phyloP scores from a whole-genome alignment of 2,797 vertebrate species.

The Sebastes iracundus region DNA sequence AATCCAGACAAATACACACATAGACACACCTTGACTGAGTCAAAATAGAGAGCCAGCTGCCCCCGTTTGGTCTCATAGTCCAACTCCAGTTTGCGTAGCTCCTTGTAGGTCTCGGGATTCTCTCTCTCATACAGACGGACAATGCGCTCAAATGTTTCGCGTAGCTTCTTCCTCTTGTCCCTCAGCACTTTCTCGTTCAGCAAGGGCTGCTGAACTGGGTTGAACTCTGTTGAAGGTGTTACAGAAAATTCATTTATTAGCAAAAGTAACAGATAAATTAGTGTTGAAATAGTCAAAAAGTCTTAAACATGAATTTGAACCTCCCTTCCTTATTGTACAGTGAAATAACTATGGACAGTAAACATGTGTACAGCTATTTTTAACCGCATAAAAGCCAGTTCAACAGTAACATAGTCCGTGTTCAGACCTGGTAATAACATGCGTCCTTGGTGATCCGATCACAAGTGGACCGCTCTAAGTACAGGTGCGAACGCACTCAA shows the following conservation, averaged over 20 bases:
- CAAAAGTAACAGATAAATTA: background rate
- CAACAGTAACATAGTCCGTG: background rate
- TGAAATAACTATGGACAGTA: background rate
- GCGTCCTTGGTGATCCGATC: too few species aligned
- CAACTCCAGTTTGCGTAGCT: constrained; percentile 92
- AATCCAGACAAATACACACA: background rate
- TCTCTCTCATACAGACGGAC: constrained; percentile 95
- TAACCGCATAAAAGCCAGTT: background rate
- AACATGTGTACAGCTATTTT: background rate
- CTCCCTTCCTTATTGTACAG: background rate
- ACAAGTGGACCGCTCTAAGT: too few species aligned
- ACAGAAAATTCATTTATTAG: background rate
- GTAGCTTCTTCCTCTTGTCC: constrained; percentile 97
- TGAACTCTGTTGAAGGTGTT: constrained; percentile 87
- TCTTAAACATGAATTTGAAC: background rate
- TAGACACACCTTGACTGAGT: constrained; percentile 83
- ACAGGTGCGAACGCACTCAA: rapidly evolving
- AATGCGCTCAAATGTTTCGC: constrained; percentile 97
- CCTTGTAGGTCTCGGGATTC: constrained; percentile 97
- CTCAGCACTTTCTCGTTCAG: constrained; percentile 96
- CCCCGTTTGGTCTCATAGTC: constrained; percentile 97
- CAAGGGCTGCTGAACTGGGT: constrained; percentile 91
- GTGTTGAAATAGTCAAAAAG: background rate
- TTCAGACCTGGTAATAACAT: too few species aligned
- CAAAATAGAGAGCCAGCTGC: constrained; percentile 90